phyloP scores from a whole-genome alignment of 1,140 invertebrate genomes.

The Drosophila melanica region DNA sequence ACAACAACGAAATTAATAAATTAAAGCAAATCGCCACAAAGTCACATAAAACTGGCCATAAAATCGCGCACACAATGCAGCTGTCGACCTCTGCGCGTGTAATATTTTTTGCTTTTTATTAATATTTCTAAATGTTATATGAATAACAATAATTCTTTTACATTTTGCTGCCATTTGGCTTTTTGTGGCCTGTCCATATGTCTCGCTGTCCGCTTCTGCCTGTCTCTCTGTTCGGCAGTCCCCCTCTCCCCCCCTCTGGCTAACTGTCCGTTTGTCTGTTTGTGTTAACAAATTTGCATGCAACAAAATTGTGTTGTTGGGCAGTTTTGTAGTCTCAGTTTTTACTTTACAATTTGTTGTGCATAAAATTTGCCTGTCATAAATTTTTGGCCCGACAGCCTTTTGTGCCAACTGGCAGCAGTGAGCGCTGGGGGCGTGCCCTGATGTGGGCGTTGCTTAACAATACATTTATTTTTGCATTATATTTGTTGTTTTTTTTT shows the following conservation, averaged over 20 bases:
- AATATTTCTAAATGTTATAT: constrained; percentile 52
- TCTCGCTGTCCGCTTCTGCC: constrained; percentile 1
- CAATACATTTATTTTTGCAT: constrained; percentile 9
- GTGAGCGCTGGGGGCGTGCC: constrained; percentile 5
- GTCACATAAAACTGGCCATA: constrained; percentile 45
- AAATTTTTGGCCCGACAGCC: constrained; percentile 45
- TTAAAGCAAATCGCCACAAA: constrained; percentile 42
- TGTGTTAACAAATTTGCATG: constrained; percentile 57
- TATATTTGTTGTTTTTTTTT: not conserved
- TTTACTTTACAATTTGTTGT: constrained; percentile 28
- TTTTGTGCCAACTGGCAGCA: constrained; percentile 32
- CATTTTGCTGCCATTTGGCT: constrained; percentile 27
- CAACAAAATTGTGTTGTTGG: constrained; percentile 38
- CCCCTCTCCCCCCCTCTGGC: not conserved
- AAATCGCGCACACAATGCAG: constrained; percentile 43
- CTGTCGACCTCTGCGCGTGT: constrained; percentile 28
- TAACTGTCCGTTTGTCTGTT: not conserved
- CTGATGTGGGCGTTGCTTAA: constrained; percentile 14
- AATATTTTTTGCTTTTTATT: constrained; percentile 39
- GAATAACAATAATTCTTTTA: constrained; percentile 39
- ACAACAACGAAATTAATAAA: constrained; percentile 35
- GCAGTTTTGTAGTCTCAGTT: constrained; percentile 27
- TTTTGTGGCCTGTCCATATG: constrained; percentile 36
- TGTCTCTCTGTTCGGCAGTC: not conserved
- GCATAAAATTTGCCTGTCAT: constrained; percentile 57